Evolutionary conservation across 1,140 invertebrate species (phyloP), one percentile per base, ranked within the genome.

Genomic region (Cyrtorhinus lividipennis): DNA sequence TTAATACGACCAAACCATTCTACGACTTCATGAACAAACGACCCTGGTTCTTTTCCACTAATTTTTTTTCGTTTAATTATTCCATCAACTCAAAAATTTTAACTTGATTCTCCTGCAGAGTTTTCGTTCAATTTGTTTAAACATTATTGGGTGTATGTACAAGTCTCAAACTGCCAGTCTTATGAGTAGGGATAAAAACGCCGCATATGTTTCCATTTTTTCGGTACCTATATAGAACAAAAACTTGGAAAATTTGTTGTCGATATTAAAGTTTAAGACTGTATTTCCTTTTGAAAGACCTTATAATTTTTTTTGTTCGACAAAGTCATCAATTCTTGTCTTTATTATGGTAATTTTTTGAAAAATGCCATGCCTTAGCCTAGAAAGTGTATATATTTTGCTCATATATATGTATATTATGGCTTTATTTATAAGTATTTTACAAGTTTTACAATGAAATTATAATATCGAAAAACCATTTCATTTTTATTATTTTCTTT

Each of bases 151-250:
- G 62, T 63, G 62, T 63, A 63, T 63, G 30, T 63, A 63, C 62
- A 63, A 63, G 62, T 63, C 62, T 63, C 62, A 59, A 59, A 63
- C 62, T 63, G 62, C 62, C 62, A 63, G 62, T 63, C 62, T 63
- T 59, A 63, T 63, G 24, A 56, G 62, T 44, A 63, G 44, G 56
- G 62, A 63, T 63, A 59, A 63, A 63, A 63, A 59, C 62, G 24
- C 56, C 56, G 56, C 56, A 57, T 57, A n/a, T n/a, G 20, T 57
- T 57, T 24, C 56, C 56, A 20, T 38, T n/a, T n/a, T n/a, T n/a
- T n/a, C n/a, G n/a, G n/a, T n/a, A n/a, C n/a, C n/a, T n/a, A n/a
- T n/a, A n/a, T n/a, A n/a, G n/a, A n/a, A n/a, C n/a, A n/a, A n/a
- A n/a, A n/a, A n/a, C n/a, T n/a, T n/a, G n/a, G n/a, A n/a, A n/a